These are phyloP conservation scores for Drosophila meridiana DNA, from an alignment of 2,888 invertebrate species.

Conservation along the genomic window DNA sequence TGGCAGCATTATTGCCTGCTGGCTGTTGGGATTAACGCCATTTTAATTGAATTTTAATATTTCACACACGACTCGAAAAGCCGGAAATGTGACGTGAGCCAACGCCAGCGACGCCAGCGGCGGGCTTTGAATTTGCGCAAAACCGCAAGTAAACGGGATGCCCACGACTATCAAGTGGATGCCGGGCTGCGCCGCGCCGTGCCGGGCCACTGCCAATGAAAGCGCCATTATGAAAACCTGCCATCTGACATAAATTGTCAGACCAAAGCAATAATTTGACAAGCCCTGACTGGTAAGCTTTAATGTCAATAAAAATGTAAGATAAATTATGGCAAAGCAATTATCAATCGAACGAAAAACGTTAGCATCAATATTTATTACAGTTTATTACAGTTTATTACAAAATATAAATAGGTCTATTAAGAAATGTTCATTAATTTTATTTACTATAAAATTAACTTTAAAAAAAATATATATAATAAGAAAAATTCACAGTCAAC, in stretches of 20 bases:
- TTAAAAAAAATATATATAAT: no score
- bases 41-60: conserved; percentile 84
- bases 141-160: conserved; percentile 75
- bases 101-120: conserved; percentile 34
- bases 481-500: no score
- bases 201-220: conserved; percentile 59
- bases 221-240: conserved; percentile 76
- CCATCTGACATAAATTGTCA: conserved; percentile 61
- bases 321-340: conserved; percentile 8
- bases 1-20: conserved; percentile 57
- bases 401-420: no score
- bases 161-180: conserved; percentile 25
- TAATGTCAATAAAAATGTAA: conserved; percentile 12
- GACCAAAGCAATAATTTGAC: conserved; percentile 38
- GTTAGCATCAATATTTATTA: not conserved
- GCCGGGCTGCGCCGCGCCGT: not conserved
- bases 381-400: not conserved
- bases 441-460: not conserved
- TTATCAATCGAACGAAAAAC: not conserved
- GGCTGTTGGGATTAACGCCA: conserved; percentile 79
- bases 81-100: conserved; percentile 52
- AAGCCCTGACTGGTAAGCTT: conserved; percentile 19
- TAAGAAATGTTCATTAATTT: not conserved
- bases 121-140: conserved; percentile 60
- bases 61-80: conserved; percentile 75